Evolutionary conservation across 2,888 invertebrate species (phyloP).

Genomic region (Strigamia transsilvanica): DNA sequence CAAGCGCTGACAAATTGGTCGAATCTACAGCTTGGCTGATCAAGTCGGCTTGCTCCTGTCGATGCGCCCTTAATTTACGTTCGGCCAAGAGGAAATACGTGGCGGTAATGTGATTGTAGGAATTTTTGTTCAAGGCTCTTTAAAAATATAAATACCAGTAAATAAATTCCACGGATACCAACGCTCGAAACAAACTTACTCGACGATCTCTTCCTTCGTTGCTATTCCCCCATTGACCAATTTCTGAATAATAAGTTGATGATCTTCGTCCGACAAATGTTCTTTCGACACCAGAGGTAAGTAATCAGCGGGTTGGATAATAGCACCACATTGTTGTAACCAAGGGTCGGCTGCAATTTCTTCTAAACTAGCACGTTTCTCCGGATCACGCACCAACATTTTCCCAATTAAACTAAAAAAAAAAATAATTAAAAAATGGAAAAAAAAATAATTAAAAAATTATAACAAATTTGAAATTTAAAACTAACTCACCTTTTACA

Average conservation of each 20-base stretch:
- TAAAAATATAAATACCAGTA: constrained; percentile 57
- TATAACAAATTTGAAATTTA: background rate
- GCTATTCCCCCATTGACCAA: constrained; percentile 97
- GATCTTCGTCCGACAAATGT: constrained; percentile 90
- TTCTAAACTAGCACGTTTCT: constrained; percentile 83
- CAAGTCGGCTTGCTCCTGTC: constrained; percentile 70
- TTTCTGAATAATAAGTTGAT: constrained; percentile 88
- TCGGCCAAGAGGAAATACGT: constrained; percentile 97
- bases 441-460: constrained; percentile 23
- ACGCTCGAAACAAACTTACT: constrained; percentile 69
- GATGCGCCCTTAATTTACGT: constrained; percentile 81
- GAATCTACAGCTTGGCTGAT: constrained; percentile 63
- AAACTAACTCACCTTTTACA: constrained; percentile 75
- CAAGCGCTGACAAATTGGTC: constrained; percentile 63
- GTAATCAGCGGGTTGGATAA: constrained; percentile 68
- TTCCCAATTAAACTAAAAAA: constrained; percentile 79
- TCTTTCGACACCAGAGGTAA: constrained; percentile 87
- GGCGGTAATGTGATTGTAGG: constrained; percentile 97
- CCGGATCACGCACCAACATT: constrained; percentile 94
- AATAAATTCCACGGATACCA: background rate
- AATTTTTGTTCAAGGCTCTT: constrained; percentile 90
- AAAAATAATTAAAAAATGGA: constrained; percentile 1
- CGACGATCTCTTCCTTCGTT: constrained; percentile 89
- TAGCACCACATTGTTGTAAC: constrained; percentile 63
- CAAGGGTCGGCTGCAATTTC: constrained; percentile 89